Base-by-base conservation (phyloP, 2,888 invertebrate genomes). In the Odontocolon sp. region DNA sequence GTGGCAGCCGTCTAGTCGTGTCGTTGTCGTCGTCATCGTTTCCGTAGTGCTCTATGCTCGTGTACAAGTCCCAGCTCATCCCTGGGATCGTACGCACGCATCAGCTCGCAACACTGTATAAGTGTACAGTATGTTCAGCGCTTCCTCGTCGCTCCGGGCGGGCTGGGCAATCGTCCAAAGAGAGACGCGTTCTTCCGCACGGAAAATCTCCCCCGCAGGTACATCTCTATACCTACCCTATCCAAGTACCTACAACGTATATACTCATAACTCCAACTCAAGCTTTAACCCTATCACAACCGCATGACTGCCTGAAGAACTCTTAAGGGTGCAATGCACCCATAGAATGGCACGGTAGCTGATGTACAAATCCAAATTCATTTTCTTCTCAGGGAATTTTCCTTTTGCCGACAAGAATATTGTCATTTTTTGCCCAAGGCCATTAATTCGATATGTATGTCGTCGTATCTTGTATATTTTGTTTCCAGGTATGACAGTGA, bases 91-190 rank as follows among this genome's bases (percentile, higher is more conserved):
- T 77, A 78, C 81, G 82, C 80, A 84, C 82, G 81, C 69, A 74
- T 33, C 57, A 57, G 23, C 31, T 47, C 36, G 50, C 63, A 31
- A 28, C 23, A 50, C 47, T 42, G 40, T 50, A 16, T 16, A 42
- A 45, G 56, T 21, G 50, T 56, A 26, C 64, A 77, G 73, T 50
- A 59, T 73, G 52, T 70, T 23, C 52, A 45, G 77, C 70, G 69
- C 61, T 79, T 67, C 47, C 52, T 67, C 73, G 45, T 68, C 61
- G 80, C 81, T 78, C 45, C 52, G 61, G 80, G 82, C 81, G 47
- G 68, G 74, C 71, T 80, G 70, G 75, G 81, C 82, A 84, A 83
- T 84, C 83, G 82, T 81, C 80, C 78, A 26, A 45, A 38, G 64
- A 52, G 77, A 74, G 69, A 79, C 78, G 80, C 79, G 72, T 79